Conservation (phyloP, 2,113 vertebrate species). For the Gobiocypris rarus region DNA sequence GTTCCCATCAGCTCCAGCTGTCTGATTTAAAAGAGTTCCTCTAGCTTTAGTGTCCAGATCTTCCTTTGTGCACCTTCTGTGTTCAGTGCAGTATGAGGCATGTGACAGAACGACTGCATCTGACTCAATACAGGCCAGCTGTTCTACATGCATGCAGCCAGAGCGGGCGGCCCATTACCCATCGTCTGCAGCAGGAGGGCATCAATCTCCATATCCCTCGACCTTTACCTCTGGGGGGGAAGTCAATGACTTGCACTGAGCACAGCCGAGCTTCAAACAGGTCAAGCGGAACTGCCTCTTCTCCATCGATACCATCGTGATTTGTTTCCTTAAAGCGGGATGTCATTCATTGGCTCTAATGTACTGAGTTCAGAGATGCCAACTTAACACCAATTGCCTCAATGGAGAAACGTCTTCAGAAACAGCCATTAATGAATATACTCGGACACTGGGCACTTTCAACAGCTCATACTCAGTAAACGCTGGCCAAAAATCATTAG, state of each 20-base stretch:
- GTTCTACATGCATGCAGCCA: slow-evolving; percentile 28
- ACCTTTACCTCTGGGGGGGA: slow-evolving; percentile 58
- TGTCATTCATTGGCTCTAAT: neutral
- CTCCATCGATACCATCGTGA: slow-evolving; percentile 41
- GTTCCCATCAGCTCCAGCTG: neutral
- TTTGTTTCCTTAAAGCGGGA: neutral
- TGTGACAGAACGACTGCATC: neutral
- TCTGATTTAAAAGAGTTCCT: neutral
- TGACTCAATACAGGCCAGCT: slow-evolving; percentile 50
- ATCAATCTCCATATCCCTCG: slow-evolving; percentile 46
- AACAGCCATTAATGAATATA: neutral
- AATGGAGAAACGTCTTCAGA: neutral
- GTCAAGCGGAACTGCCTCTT: slow-evolving; percentile 31
- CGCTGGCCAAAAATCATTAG: too few relatives aligned
- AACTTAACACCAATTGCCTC: neutral
- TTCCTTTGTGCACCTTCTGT: neutral
- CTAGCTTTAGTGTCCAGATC: neutral
- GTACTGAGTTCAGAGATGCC: neutral
- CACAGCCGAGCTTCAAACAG: slow-evolving; percentile 49
- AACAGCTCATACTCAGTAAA: neutral
- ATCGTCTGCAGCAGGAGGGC: slow-evolving; percentile 36
- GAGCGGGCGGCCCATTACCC: slow-evolving; percentile 34
- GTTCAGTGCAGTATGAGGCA: neutral
- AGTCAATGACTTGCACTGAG: slow-evolving; percentile 56
- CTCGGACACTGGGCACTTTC: neutral